Conservation (phyloP, 2,888 invertebrate species). For the Alentia gelatinosa region DNA sequence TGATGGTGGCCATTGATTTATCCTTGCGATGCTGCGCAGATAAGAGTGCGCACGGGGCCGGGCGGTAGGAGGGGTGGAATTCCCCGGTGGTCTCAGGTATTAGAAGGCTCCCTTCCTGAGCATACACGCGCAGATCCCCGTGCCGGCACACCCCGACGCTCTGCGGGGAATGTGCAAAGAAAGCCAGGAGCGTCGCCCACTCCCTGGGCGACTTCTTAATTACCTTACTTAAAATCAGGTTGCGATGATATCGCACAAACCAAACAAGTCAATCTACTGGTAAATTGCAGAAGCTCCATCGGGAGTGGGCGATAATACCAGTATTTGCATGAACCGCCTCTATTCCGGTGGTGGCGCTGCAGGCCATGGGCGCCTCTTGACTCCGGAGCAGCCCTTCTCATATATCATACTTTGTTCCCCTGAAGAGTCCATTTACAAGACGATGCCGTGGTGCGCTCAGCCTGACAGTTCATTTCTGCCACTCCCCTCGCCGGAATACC, state of each 20-base stretch:
- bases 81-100: conserved; percentile 52
- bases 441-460: neutral
- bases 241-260: conserved; percentile 56
- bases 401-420: conserved; percentile 46
- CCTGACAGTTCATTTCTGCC: conserved; percentile 48
- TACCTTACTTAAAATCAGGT: conserved; percentile 59
- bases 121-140: neutral
- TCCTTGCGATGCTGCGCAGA: conserved; percentile 49
- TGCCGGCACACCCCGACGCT: neutral
- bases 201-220: conserved; percentile 54
- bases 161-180: neutral
- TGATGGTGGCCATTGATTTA: conserved; percentile 57
- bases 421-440: conserved; percentile 47
- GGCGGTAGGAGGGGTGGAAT: conserved; percentile 30
- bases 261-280: conserved; percentile 57
- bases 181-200: conserved; percentile 25
- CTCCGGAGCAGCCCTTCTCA: neutral
- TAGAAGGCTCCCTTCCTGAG: conserved; percentile 27
- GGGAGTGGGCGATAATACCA: conserved; percentile 33
- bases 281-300: conserved; percentile 51
- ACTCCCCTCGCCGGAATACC: conserved; percentile 25
- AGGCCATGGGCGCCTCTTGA: neutral
- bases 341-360: conserved; percentile 7
- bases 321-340: conserved; percentile 45
- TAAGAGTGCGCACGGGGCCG: conserved; percentile 27